phyloP scores from a whole-genome alignment of 2,113 vertebrate genomes.

The Larimichthys crocea region DNA sequence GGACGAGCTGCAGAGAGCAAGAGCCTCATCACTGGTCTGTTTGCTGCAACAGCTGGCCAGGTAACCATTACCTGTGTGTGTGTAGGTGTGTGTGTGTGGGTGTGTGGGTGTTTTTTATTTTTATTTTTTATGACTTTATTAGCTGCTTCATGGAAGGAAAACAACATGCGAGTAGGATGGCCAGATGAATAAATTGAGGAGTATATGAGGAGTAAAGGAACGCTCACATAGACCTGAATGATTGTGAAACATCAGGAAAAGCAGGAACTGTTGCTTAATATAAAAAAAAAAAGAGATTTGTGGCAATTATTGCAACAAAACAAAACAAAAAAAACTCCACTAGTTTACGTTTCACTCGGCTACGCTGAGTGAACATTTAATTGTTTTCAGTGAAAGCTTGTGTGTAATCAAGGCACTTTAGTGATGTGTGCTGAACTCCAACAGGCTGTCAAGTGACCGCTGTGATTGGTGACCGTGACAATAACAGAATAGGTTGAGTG shows the following conservation, averaged over 20 bases:
- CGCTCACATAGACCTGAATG: neutral
- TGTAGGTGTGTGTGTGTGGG: neutral
- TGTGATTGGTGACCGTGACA: slow-evolving; percentile 56
- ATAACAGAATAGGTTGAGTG: slow-evolving; percentile 57
- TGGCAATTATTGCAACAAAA: slow-evolving; percentile 19
- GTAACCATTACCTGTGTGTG: slow-evolving; percentile 72
- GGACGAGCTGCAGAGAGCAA: slow-evolving; percentile 92
- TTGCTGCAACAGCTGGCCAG: slow-evolving; percentile 96
- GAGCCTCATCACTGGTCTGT: slow-evolving; percentile 88
- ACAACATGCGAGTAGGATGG: neutral
- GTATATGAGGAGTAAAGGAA: neutral
- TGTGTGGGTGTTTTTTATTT: neutral
- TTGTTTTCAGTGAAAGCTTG: slow-evolving; percentile 43
- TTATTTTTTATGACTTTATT: neutral
- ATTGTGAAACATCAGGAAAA: neutral
- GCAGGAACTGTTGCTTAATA: neutral
- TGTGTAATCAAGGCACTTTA: slow-evolving; percentile 44
- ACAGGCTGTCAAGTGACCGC: slow-evolving; percentile 49
- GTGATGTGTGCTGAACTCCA: slow-evolving; percentile 35
- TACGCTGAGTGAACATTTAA: neutral
- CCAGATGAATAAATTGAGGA: neutral
- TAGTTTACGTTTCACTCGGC: neutral
- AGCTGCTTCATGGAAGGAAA: neutral
- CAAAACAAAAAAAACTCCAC: neutral
- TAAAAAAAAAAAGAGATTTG: neutral